Evolutionary conservation across 2,888 invertebrate species (phyloP).

Genomic region (Eristalis intricaria): DNA sequence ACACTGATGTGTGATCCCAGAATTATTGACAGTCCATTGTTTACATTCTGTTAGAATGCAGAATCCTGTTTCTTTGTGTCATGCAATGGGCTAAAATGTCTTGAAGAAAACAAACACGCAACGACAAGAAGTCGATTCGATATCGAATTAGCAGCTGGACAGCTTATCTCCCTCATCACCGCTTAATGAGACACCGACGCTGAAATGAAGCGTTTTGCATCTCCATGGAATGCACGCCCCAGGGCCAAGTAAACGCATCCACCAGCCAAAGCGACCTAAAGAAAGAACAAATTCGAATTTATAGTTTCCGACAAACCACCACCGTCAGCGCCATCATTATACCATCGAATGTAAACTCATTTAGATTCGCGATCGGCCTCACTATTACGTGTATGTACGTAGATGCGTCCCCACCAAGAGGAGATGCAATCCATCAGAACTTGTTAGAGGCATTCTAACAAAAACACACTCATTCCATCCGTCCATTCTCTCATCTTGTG

Average conservation of each 20-base stretch:
- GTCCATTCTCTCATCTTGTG: slow-evolving; percentile 12
- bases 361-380: slow-evolving; percentile 39
- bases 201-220: slow-evolving; percentile 32
- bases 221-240: slow-evolving; percentile 16
- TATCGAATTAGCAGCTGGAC: not conserved
- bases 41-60: not conserved
- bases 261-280: slow-evolving; percentile 17
- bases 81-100: not conserved
- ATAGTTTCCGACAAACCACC: slow-evolving; percentile 62
- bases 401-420: slow-evolving; percentile 35
- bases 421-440: slow-evolving; percentile 63
- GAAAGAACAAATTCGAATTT: slow-evolving; percentile 60
- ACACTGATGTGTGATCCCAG: not conserved
- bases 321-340: slow-evolving; percentile 50
- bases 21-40: not conserved
- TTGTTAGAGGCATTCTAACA: slow-evolving; percentile 57
- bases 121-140: not conserved
- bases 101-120: not conserved
- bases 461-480: slow-evolving; percentile 30
- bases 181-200: slow-evolving; percentile 47
- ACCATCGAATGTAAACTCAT: slow-evolving; percentile 57
- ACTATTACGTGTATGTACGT: not conserved
- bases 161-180: not conserved
- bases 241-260: slow-evolving; percentile 55
- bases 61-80: not conserved